A percentile compares a stretch with the other conserved stretches of the same genome.
phyloP scores from a whole-genome alignment of 2,888 invertebrate species.

The Megamerina dolium region DNA sequence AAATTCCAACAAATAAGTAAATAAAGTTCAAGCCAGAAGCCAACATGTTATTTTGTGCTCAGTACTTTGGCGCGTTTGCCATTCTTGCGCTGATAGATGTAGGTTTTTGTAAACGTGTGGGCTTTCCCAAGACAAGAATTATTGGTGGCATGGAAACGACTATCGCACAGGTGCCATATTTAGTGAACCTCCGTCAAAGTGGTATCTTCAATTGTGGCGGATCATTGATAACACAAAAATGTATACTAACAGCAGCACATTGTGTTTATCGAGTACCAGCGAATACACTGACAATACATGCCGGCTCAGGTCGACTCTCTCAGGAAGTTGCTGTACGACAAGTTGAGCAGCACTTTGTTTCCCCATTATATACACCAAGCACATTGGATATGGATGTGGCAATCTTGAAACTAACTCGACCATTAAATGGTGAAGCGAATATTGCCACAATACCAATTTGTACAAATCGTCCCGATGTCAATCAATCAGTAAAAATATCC shows the following conservation, averaged over 20 bases:
- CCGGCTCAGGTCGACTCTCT: constrained; percentile 30
- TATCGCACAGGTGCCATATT: constrained; percentile 34
- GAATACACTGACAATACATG: constrained; percentile 28
- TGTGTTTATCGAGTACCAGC: constrained; percentile 29
- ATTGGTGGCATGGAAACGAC: constrained; percentile 29
- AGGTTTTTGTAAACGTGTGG: no score
- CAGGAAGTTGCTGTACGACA: constrained; percentile 22
- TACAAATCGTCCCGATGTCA: constrained; percentile 20
- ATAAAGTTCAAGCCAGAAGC: no score
- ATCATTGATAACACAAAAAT: constrained; percentile 30
- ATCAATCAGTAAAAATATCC: constrained; percentile 30
- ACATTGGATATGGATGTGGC: constrained; percentile 42
- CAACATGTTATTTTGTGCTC: no score
- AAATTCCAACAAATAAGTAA: no score
- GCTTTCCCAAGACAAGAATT: constrained; percentile 15
- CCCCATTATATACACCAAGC: constrained; percentile 18
- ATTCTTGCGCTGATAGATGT: no score
- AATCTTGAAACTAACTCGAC: constrained; percentile 25
- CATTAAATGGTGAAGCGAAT: constrained; percentile 16
- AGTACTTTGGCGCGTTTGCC: no score
- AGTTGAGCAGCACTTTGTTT: constrained; percentile 20
- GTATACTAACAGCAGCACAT: constrained; percentile 41
- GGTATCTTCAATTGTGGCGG: constrained; percentile 40
- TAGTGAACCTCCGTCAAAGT: constrained; percentile 32
- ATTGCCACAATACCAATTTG: constrained; percentile 30